These are phyloP conservation scores for Formicarius rufipectus DNA, from an alignment of 2,113 vertebrate species.

Conservation along the genomic window DNA sequence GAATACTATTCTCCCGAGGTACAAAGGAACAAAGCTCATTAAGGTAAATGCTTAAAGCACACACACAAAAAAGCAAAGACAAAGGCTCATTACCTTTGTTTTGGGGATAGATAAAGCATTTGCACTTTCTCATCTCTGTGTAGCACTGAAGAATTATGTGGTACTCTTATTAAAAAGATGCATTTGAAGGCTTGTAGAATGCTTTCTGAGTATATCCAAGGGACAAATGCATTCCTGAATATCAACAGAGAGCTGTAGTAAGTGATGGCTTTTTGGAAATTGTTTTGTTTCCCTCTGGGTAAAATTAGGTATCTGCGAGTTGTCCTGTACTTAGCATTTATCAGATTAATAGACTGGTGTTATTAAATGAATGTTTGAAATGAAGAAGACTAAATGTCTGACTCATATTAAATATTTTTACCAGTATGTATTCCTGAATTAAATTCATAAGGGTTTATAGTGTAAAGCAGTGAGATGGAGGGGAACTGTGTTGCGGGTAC, in stretches of 20 bases:
- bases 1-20: constrained; percentile 81
- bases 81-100: constrained; percentile 77
- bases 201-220: constrained; percentile 73
- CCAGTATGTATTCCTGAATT: constrained; percentile 37
- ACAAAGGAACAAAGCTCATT: constrained; percentile 81
- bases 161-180: constrained; percentile 70
- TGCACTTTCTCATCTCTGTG: constrained; percentile 59
- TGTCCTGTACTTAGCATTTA: constrained; percentile 58
- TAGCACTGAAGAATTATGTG: constrained; percentile 65
- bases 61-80: constrained; percentile 25
- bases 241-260: constrained; percentile 69
- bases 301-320: constrained; percentile 47
- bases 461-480: background rate
- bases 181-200: constrained; percentile 59
- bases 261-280: constrained; percentile 72
- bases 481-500: background rate
- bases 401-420: constrained; percentile 37
- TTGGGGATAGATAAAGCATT: constrained; percentile 62
- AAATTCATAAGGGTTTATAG: background rate
- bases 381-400: constrained; percentile 30
- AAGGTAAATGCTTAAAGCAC: constrained; percentile 77
- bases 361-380: constrained; percentile 70
- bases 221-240: constrained; percentile 71
- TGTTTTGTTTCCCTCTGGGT: constrained; percentile 71
- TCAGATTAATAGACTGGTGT: constrained; percentile 65